Evolutionary conservation across 1,140 invertebrate genomes (phyloP), one percentile per base, ranked within the genome.

Genomic region (Globodera ellingtonae): DNA sequence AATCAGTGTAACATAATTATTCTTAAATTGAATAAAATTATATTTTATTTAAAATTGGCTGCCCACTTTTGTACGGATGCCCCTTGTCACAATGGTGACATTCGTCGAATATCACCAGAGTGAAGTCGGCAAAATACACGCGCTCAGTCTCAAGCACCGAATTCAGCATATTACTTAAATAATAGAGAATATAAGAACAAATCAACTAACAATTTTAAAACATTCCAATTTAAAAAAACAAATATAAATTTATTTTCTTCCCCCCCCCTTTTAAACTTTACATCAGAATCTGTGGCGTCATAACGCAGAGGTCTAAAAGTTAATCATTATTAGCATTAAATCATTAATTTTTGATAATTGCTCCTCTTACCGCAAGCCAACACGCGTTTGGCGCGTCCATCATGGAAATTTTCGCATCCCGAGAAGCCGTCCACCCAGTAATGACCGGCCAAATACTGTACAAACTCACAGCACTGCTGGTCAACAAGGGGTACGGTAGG

Each of bases 401-500:
- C 48, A 6, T 73, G 15, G 24, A 74, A 72, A 52, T 73, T 82
- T 59, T 84, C 81, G 18, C 67, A 83, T 52, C 83, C 83, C 52
- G 62, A 72, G 83, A 85, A 79, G 21, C 84, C 84, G 47, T 80
- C 78, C 10, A 84, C 76, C 56, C 59, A 84, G 35, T 59, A 86
- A 13, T 84, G 59, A 15, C 59, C 65, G 7, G n/a, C 35, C 8
- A 86, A 21, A 69, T 75, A 83, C 50, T 35, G 35, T 35, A 67
- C 35, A 56, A 87, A 76, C 21, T 72, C 66, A 47, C 66, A 65
- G n/a, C 72, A 66, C 66, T 86, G 85, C 59, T 86, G 85, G 35
- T 82, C 82, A 10, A 86, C 86, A 15, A 86, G 76, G 18, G 86
- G 83, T 15, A 88, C 82, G 9, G 86, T 85, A n/a, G 85, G 85